phyloP scores from a whole-genome alignment of 2,797 vertebrate genomes.

The Poliocrania exsul region DNA sequence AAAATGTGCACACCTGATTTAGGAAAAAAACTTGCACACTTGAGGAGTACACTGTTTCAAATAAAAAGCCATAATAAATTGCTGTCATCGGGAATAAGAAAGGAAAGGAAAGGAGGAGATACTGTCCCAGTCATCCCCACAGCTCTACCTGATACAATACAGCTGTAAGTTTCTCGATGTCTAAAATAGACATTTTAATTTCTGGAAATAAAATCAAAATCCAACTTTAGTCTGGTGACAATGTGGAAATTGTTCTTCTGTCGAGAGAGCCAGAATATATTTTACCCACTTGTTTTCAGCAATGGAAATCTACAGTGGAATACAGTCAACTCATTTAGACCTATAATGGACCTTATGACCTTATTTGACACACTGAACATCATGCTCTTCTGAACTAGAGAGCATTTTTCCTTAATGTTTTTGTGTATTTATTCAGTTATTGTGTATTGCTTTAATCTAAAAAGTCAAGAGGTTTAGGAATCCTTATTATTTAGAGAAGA shows the following conservation, averaged over 20 bases:
- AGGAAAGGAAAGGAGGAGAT: not conserved
- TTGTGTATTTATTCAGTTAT: not conserved
- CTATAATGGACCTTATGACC: rapidly evolving
- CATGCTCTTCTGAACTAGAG: not conserved
- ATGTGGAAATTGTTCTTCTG: not conserved
- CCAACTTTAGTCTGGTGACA: not conserved
- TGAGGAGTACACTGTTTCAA: not conserved
- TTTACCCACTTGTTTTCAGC: not conserved
- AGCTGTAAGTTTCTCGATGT: not conserved
- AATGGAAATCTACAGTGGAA: not conserved
- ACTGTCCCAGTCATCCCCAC: not conserved
- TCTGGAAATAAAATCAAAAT: not conserved
- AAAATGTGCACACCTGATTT: not conserved
- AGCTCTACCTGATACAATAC: not conserved
- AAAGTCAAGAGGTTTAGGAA: not conserved
- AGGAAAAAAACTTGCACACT: not conserved
- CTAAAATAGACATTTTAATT: not conserved
- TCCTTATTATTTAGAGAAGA: not conserved
- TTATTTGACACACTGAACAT: not conserved
- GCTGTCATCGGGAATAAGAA: not conserved
- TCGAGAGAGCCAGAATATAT: not conserved
- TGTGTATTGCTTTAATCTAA: not conserved
- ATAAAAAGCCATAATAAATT: not conserved
- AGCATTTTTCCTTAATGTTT: not conserved
- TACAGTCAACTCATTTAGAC: not conserved